phyloP scores from a whole-genome alignment of 1,140 invertebrate genomes.

The Leguminivora glycinivorella region DNA sequence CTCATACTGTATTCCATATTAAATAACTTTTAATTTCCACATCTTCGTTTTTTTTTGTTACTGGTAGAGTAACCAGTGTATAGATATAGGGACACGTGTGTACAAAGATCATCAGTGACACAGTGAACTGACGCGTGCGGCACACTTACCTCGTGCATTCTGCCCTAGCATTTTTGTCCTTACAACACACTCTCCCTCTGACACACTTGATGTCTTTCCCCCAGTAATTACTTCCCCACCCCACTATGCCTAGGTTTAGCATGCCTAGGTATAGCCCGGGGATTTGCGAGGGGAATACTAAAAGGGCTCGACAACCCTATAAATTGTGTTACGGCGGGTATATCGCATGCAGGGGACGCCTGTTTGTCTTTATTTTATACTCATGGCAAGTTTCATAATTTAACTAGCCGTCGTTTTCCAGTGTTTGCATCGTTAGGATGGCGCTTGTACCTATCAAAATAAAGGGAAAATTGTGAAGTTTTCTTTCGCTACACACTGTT shows the following conservation, averaged over 20 bases:
- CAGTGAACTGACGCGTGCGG: conserved; percentile 74
- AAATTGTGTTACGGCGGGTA: conserved; percentile 65
- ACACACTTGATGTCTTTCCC: conserved; percentile 76
- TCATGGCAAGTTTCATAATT: conserved; percentile 27
- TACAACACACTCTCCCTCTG: conserved; percentile 75
- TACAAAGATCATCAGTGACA: conserved; percentile 75
- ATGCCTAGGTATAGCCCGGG: conserved; percentile 65
- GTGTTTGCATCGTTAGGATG: conserved; percentile 18
- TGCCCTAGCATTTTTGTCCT: conserved; percentile 72
- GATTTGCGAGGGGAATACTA: conserved; percentile 73
- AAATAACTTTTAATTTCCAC: too few relatives aligned
- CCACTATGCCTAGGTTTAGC: conserved; percentile 59
- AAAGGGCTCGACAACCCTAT: conserved; percentile 66
- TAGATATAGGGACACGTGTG: conserved; percentile 47
- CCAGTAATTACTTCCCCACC: conserved; percentile 69
- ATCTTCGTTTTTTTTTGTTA: not conserved
- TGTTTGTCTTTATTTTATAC: conserved; percentile 24
- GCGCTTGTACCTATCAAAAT: not conserved
- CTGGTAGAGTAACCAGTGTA: not conserved
- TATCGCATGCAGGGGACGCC: conserved; percentile 50
- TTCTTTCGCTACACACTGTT: not conserved
- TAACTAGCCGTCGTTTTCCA: conserved; percentile 12
- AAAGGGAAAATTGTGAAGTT: not conserved
- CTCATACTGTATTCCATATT: too few relatives aligned
- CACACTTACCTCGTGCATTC: conserved; percentile 73